Base-by-base conservation (phyloP, 1,140 invertebrate species). In the Anadara kagoshimensis region DNA sequence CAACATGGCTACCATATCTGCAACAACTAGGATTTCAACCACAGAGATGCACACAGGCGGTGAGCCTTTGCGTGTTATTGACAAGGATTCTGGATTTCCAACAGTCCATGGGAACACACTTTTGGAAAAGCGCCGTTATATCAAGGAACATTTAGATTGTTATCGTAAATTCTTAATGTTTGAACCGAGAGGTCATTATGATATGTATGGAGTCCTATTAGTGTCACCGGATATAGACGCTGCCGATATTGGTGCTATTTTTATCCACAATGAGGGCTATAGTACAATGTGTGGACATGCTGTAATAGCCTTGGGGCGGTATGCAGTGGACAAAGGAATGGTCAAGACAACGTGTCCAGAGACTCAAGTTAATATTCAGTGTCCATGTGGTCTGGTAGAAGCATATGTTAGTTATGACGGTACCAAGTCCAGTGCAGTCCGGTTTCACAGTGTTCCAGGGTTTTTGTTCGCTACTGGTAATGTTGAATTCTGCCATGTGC, bases 241-340 rank as follows among this genome's bases (percentile, higher is more conserved):
- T 0, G 87, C 87, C 0, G 84, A 89, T 73, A 26, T 89, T 7
- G 88, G 70, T 0, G 83, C 80, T 56, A 80, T 89, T 22, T 89
- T 89, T 59, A 81, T 89, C 24, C 85, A 90, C 75, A 89, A 89
- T 63, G 86, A 87, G 66, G 89, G 88, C 5, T 89, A 87, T 74
- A 84, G 84, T 58, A 88, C 86, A 4, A 90, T 90, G 89, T 90
- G 89, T 78, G 89, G 89, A 0, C 88, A 90, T 58, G 88, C 81
- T 1, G 74, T 85, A 18, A 85, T 90, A 44, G 80, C 88, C 0
- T 64, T 90, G 11, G 87, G 83, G 5, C 75, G 86, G 56, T 88
- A 83, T 51, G 76, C 70, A 0, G 64, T 86, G 12, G 80, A 83
- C 58, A 66, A 83, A n/a, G 80, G 82, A 22, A 45, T 83, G 5